Evolutionary conservation across 1,140 invertebrate genomes (phyloP), one percentile per base, ranked within the genome.

Genomic region (Drosophila leontia): DNA sequence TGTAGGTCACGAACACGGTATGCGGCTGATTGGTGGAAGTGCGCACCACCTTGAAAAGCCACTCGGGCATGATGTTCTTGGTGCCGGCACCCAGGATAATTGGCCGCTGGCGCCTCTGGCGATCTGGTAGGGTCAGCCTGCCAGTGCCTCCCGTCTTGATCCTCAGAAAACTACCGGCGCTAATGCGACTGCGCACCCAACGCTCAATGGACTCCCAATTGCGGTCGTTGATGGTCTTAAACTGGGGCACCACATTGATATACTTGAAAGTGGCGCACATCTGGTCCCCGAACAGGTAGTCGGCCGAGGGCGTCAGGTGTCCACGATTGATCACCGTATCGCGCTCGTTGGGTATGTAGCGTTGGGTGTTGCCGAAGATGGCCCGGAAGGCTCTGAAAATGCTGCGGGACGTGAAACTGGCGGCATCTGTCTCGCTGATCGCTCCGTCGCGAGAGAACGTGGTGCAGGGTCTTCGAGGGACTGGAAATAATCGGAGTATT

Each of bases 191-290:
- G 8, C 80, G 74, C 4, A 82, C 39, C 62, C 63, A 82, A 1
- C 71, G 59, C 65, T 93, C 92, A 12, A 93, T 67, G 6, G 71
- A 48, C 29, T 80, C 71, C 94, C 94, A 94, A 76, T 94, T 94
- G n/a, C 91, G 82, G 3, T 80, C 90, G 42, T 94, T 93, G 26
- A 94, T 87, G 7, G 67, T 91, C 55, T 93, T 91, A 86, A 93
- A 94, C 75, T 94, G 93, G 2, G 93, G 93, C 11, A 84, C 92
- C 0, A 82, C 91, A 69, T 94, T 94, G 0, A 93, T 71, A 61
- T 93, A 94, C 61, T 93, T 94, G 53, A 82, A 92, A 15, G 92
- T 93, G n/a, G 80, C 67, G 39, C 71, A 62, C 76, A 72, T 84
- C n/a, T 83, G 61, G n/a, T 70, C 60, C 3, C 34, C 45, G 17